Evolutionary conservation across 2,888 invertebrate genomes (phyloP), one percentile per base, ranked within the genome.

Genomic region (Diarsia rubi): DNA sequence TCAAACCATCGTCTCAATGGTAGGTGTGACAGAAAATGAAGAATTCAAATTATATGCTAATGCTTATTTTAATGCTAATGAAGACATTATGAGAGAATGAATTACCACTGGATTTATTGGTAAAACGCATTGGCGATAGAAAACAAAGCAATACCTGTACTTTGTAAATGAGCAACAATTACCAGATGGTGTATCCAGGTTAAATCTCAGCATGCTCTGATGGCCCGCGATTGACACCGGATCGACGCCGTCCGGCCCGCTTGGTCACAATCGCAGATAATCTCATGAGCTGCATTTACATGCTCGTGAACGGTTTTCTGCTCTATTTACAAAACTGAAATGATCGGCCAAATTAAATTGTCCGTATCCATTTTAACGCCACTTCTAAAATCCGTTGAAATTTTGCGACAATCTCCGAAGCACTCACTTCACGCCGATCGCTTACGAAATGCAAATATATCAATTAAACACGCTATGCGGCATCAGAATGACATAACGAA

Each of bases 271-370:
- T 93, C 88, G 90, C 93, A 94, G 90, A 94, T 92, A 93, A 93
- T 93, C 93, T 93, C 92, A 92, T 92, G 90, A 90, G 88, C 89
- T 87, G 89, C 87, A 91, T 93, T 92, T 90, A 92, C 92, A 91
- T 91, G 88, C 89, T 89, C 87, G 88, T 86, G 88, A 93, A 94
- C 92, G 82, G 91, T 89, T 95, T 94, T 93, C 93, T 93, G 96
- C 95, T 95, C 95, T 92, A 95, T 90, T 96, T 95, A 89, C 90
- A 92, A 82, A 84, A 90, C 90, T 94, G 91, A 95, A 95, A 94
- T 93, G 92, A 95, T 95, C 91, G 90, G 85, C 85, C 88, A 91
- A 94, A 96, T 95, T 94, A 93, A 93, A 93, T 90, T 93, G 94
- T 93, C 94, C 85, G 88, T 88, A 91, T 89, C 88, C 83, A 92